Evolutionary conservation across 2,113 vertebrate genomes (phyloP), one percentile per base, ranked within the genome.

Genomic region (Calidris pugnax): DNA sequence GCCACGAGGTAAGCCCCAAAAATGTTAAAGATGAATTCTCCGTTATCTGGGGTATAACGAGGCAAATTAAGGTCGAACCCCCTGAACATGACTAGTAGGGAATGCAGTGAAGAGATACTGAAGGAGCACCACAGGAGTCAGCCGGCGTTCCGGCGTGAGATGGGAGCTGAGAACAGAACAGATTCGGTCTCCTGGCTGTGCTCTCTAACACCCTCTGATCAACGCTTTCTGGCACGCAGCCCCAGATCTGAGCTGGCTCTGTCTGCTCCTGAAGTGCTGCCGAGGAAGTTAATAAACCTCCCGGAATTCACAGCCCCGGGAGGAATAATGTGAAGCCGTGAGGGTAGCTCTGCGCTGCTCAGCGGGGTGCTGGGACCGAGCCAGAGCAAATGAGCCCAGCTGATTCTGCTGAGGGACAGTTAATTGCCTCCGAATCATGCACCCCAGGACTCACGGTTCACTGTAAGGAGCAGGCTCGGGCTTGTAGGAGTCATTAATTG

Each of bases 241-340:
- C 28, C 22, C 59, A 50, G 22, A 67, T 43, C 51, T 1, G 8
- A 89, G 76, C 76, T 12, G 64, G 50, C 60, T 94, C 81, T 63
- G 28, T 11, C 78, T 78, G 89, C 80, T 93, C 73, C 79, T 6
- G 1, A 47, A 63, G 73, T 18, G 60, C 80, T 81, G 76, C 86
- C 35, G 83, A 37, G 64, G 76, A 91, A 92, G 86, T 96, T 95
- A 95, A 95, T 96, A 95, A 95, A 91, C 86, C 73, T 93, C 72
- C 32, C 1, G n/a, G 91, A 95, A 95, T 95, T 78, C 94, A 81
- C 55, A 75, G 68, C 86, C 77, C 89, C 59, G 26, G 26, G 26
- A 95, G 90, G 45, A 90, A 89, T 50, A 85, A 86, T 35, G 76
- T 3, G 21, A 74, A 93, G 83, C 47, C 3, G 0, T 12, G 57